A percentile compares a stretch with the other conserved stretches of the same genome.
These are phyloP conservation scores for Podarcis muralis DNA, from an alignment of 2,113 vertebrate species.

Conservation along the genomic window DNA sequence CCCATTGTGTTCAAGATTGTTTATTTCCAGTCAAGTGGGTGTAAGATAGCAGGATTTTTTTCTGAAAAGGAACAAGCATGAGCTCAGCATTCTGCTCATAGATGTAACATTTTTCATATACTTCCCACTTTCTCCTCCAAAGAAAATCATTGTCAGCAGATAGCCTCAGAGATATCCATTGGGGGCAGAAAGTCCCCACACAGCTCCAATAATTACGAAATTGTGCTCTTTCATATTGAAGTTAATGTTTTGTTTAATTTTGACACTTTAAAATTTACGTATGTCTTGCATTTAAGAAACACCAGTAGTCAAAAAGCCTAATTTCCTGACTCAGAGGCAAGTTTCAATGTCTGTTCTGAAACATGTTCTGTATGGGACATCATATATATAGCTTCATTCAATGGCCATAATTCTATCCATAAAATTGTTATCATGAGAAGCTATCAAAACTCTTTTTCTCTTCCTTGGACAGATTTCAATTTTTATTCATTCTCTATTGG, in stretches of 20 bases:
- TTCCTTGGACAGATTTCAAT: slow-evolving; percentile 48
- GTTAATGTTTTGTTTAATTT: neutral
- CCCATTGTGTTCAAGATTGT: neutral
- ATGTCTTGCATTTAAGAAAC: slow-evolving; percentile 26
- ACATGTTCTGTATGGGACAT: slow-evolving; percentile 32
- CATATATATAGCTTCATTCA: neutral
- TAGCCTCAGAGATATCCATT: too few relatives aligned
- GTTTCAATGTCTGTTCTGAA: slow-evolving; percentile 39
- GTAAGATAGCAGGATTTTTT: neutral
- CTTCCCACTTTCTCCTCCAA: neutral
- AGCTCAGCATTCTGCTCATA: neutral
- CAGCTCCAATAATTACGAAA: neutral
- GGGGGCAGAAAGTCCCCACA: neutral
- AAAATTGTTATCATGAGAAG: slow-evolving; percentile 45
- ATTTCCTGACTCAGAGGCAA: slow-evolving; percentile 25
- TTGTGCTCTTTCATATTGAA: too few relatives aligned
- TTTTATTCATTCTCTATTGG: slow-evolving; percentile 49
- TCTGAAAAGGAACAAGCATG: neutral
- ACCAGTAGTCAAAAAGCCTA: slow-evolving; percentile 39
- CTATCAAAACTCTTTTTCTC: slow-evolving; percentile 21
- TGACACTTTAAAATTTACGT: neutral
- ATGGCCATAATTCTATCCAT: slow-evolving; percentile 36
- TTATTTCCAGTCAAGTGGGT: neutral
- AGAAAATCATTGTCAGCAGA: neutral
- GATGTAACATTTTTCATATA: neutral